Conservation (phyloP, 2,797 vertebrate genomes). For the Phrynocephalus vlangalii region DNA sequence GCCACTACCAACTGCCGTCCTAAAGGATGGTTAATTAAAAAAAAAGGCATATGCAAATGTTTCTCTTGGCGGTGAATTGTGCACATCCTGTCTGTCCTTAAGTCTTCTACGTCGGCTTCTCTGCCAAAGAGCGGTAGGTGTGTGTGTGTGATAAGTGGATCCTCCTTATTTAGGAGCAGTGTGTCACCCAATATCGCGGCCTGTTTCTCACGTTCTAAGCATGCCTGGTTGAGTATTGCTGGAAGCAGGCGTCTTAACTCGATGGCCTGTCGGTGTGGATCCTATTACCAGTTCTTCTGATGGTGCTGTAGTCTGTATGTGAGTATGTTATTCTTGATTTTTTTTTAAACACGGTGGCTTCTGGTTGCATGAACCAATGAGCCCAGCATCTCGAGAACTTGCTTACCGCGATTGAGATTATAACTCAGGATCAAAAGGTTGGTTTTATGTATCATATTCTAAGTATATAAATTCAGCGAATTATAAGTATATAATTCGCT, state of each 20-base stretch:
- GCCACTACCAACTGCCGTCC: slow-evolving; percentile 61
- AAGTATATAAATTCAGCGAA: not conserved
- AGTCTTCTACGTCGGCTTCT: not conserved
- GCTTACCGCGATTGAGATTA: not conserved
- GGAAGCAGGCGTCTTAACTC: not conserved
- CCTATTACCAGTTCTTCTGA: too few species aligned
- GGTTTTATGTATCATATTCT: not conserved
- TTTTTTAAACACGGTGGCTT: not conserved
- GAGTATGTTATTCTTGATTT: not conserved
- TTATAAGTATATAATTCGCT: not conserved
- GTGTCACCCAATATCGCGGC: not conserved
- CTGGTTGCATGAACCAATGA: not conserved
- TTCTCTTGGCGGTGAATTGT: not conserved
- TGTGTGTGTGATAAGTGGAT: not conserved
- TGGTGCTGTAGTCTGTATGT: not conserved
- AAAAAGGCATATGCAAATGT: slow-evolving; percentile 57
- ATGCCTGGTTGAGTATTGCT: not conserved
- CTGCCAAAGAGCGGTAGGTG: not conserved
- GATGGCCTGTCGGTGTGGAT: not conserved
- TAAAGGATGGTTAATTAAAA: slow-evolving; percentile 67
- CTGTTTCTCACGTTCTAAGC: too few species aligned
- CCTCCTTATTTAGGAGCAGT: not conserved
- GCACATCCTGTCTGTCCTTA: too few species aligned
- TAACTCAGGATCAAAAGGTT: not conserved
- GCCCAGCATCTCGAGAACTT: not conserved